Evolutionary conservation across 1,140 invertebrate species (phyloP), one percentile per base, ranked within the genome.

Genomic region (Prorops nasuta): DNA sequence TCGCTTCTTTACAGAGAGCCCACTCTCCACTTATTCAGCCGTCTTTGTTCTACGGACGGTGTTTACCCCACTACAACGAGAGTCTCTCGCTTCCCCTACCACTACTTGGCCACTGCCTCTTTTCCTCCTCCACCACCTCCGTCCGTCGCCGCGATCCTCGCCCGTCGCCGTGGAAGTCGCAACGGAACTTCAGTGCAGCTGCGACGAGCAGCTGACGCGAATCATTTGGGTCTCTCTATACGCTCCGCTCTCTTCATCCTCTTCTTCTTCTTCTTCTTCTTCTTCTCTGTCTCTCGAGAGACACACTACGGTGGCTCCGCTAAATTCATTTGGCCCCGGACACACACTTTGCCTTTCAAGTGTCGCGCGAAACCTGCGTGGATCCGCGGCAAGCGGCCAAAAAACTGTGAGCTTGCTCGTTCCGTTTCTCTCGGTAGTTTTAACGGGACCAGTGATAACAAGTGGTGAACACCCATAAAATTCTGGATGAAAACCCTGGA

Each of bases 161-260:
- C 20, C 19, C 19, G 9, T 6, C 6, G 6, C 34, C 3, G 58
- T 56, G 49, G 58, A 56, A 49, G 36, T 59, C 48, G 53, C 40
- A 61, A 61, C 58, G 59, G 59, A 60, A 60, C 58, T 61, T 58
- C 44, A 63, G 60, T 65, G 60, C 60, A 58, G 58, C 58, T 57
- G 58, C 54, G 52, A 39, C 60, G 52, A 61, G 64, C 63, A 66
- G 64, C 64, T 66, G 64, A 66, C 63, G 63, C 59, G 63, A 57
- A 54, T 66, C 49, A 46, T 55, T 43, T 12, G n/a, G n/a, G n/a
- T n/a, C n/a, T n/a, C n/a, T n/a, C n/a, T n/a, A n/a, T n/a, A n/a
- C n/a, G n/a, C 34, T 36, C 34, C 34, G 43, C 51, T 21, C 38
- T 34, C n/a, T 34, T 15, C 32, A 14, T 32, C 32, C 17, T 38